Evolutionary conservation across 1,140 invertebrate genomes (phyloP).

Genomic region (Neodiprion virginianus): DNA sequence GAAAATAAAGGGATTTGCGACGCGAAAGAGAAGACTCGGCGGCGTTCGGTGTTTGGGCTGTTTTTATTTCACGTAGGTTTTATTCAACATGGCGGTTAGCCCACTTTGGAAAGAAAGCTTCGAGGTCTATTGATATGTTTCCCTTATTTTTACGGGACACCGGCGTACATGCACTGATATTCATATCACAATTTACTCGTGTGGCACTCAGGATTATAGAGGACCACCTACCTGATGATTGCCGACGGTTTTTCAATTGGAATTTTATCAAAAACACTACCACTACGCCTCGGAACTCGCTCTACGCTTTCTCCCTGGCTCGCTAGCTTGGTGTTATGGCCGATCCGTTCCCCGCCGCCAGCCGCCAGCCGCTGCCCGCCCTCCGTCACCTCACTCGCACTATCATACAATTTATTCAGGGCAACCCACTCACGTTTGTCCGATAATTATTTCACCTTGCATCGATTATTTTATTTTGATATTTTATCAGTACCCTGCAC

Average conservation of each 20-base stretch:
- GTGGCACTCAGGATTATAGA: conserved; percentile 25
- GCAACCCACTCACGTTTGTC: conserved; percentile 37
- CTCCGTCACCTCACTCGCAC: conserved; percentile 47
- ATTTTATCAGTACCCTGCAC: conserved; percentile 45
- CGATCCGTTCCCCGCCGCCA: conserved; percentile 39
- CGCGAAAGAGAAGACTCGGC: not conserved
- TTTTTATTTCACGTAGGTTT: conserved; percentile 51
- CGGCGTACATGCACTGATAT: conserved; percentile 31
- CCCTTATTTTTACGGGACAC: conserved; percentile 32
- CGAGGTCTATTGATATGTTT: conserved; percentile 31
- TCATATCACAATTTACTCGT: conserved; percentile 31
- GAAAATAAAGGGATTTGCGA: not conserved
- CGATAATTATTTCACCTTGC: conserved; percentile 28
- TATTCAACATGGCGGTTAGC: conserved; percentile 62
- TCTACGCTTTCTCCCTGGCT: conserved; percentile 53
- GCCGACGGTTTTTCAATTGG: conserved; percentile 39
- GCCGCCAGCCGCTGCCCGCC: conserved; percentile 37
- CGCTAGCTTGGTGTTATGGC: conserved; percentile 57
- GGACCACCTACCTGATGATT: conserved; percentile 51
- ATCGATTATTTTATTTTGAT: conserved; percentile 25
- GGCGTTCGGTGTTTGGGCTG: conserved; percentile 13
- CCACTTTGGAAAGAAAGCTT: conserved; percentile 60
- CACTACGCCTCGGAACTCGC: conserved; percentile 43
- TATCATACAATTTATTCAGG: conserved; percentile 29
- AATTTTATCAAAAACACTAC: conserved; percentile 48